Evolutionary conservation across 2,113 vertebrate genomes (phyloP), one percentile per base, ranked within the genome.

Genomic region (Aythya baeri): DNA sequence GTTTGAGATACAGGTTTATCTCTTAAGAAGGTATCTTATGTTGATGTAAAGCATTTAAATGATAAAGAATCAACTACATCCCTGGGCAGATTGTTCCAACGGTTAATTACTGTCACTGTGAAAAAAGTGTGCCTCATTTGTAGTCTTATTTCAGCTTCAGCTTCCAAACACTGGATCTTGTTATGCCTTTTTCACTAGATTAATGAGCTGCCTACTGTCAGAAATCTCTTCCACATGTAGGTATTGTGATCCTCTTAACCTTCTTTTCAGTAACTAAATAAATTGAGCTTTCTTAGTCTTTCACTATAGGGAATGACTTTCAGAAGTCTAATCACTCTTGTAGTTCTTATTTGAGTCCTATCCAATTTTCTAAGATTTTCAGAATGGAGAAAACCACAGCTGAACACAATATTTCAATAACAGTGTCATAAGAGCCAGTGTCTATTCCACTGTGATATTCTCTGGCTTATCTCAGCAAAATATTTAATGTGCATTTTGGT

Each of bases 171-270:
- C 71, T 96, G 86, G 91, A 85, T 93, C 78, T 89, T 93, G 81
- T 94, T 96, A 93, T 96, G 74, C 88, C 77, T 97, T 96, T 96
- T 96, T 74, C 59, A 54, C 83, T 93, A 97, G 96, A 96, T 96
- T 96, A 96, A 96, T 95, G 96, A 96, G 93, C 92, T 97, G 95
- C 91, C 96, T 96, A 94, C 93, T 96, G 96, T 96, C 96, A 97
- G 96, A 95, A 97, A 97, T 96, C 95, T 97, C 88, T 95, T 97
- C 93, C 93, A 84, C 83, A 22, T 97, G 95, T 94, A 95, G 93
- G 91, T 96, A 96, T 97, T 94, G 81, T 94, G 96, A 96, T 96
- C 92, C 91, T 96, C 91, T 94, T 96, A 96, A 95, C 93, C 94
- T 94, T 94, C 92, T 96, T 95, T 96, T 92, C 92, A 96, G 92